Evolutionary conservation across 2,888 invertebrate genomes (phyloP).

Genomic region (Aporophyla nigra): DNA sequence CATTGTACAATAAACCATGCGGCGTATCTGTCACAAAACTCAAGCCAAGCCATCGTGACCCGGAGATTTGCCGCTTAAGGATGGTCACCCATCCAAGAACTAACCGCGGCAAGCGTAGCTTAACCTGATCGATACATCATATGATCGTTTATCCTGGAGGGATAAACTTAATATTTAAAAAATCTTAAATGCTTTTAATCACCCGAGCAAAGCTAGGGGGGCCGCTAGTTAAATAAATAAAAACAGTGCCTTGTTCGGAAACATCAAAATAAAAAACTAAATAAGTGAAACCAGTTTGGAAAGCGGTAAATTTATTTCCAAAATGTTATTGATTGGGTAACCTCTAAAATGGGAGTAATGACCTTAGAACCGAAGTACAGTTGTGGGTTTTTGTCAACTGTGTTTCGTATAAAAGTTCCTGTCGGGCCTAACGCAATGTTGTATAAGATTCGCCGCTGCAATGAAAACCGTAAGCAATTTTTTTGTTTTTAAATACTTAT

Average conservation of each 20-base stretch:
- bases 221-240: neutral
- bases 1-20: no score
- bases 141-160: neutral
- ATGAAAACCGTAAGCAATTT: slow-evolving; percentile 43
- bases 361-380: slow-evolving; percentile 5
- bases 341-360: slow-evolving; percentile 8
- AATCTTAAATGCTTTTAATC: neutral
- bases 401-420: slow-evolving; percentile 35
- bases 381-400: slow-evolving; percentile 7
- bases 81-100: no score
- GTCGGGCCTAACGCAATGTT: neutral
- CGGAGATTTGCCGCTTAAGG: no score
- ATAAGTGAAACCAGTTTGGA: slow-evolving; percentile 26
- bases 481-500: neutral
- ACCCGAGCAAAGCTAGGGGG: no score
- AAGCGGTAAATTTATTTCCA: slow-evolving; percentile 26
- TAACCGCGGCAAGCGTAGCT: no score
- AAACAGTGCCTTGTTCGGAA: neutral
- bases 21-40: no score
- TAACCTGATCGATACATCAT: no score
- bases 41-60: no score
- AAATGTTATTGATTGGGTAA: slow-evolving; percentile 27
- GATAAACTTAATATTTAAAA: neutral
- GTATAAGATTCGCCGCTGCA: slow-evolving; percentile 25
- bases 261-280: neutral